These are phyloP conservation scores for Drosophila neonasuta DNA, from an alignment of 2,888 invertebrate genomes.

Conservation along the genomic window DNA sequence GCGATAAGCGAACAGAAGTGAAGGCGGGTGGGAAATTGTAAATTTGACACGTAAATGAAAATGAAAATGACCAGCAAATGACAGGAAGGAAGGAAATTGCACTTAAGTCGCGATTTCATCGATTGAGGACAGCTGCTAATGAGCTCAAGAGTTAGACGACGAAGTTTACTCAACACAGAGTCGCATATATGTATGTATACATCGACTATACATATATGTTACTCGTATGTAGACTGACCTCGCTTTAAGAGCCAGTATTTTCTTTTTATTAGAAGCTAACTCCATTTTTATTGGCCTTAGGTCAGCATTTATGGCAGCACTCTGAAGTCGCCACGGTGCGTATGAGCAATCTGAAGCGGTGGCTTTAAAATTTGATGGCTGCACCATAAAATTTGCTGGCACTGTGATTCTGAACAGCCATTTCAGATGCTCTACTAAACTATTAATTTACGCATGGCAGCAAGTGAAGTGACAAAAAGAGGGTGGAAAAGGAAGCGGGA, in stretches of 20 bases:
- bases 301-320: constrained; percentile 42
- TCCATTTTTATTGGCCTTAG: constrained; percentile 6
- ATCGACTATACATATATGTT: background rate
- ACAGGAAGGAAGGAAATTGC: constrained; percentile 37
- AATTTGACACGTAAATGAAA: constrained; percentile 33
- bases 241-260: background rate
- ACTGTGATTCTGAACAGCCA: background rate
- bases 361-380: constrained; percentile 47
- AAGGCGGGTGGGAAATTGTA: constrained; percentile 2
- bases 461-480: background rate
- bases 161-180: background rate
- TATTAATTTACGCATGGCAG: constrained; percentile 33
- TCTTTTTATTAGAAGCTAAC: background rate
- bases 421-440: constrained; percentile 10
- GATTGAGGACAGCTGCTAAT: constrained; percentile 8
- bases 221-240: background rate
- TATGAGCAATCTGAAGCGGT: constrained; percentile 41
- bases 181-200: background rate
- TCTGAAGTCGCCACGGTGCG: constrained; percentile 24
- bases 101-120: constrained; percentile 21
- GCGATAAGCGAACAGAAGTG: background rate
- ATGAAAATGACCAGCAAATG: constrained; percentile 26
- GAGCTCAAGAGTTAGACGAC: background rate
- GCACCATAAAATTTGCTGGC: constrained; percentile 48
- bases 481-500: background rate